A percentile compares a stretch with the other conserved stretches of the same genome.
Conservation (phyloP, 1,140 invertebrate genomes). For the Aporrectodea caliginosa region DNA sequence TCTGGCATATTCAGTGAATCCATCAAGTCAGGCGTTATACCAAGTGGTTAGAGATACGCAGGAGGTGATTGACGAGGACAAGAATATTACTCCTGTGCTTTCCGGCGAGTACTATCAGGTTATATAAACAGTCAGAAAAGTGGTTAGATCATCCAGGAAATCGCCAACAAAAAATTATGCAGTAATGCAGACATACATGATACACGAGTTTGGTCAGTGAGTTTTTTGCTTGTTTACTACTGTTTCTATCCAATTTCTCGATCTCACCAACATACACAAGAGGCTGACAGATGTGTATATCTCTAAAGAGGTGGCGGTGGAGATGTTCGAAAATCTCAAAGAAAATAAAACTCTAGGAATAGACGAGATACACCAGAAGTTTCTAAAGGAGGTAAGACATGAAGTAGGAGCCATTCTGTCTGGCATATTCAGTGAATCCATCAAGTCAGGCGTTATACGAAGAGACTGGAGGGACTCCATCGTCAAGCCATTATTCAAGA, state of each 20-base stretch:
- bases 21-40: background rate
- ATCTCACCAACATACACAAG: background rate
- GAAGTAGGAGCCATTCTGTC: background rate
- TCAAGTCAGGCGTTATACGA: background rate
- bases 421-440: background rate
- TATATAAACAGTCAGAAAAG: no score
- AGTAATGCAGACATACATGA: no score
- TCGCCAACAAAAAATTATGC: no score
- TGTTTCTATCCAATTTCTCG: no score
- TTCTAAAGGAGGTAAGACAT: background rate
- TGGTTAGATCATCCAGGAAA: no score
- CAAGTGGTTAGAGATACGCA: background rate
- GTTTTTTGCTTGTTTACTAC: no score
- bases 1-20: background rate
- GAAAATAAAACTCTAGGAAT: slow-evolving; percentile 4
- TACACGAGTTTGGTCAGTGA: no score
- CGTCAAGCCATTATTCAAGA: background rate
- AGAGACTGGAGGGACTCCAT: slow-evolving; percentile 1
- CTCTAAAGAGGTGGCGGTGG: background rate
- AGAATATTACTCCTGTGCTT: no score
- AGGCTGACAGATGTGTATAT: no score
- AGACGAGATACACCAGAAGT: background rate
- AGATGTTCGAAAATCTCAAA: background rate
- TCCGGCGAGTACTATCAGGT: no score
- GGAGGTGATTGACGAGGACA: no score